Evolutionary conservation across 2,113 vertebrate genomes (phyloP), one percentile per base, ranked within the genome.

Genomic region (Otis tarda): DNA sequence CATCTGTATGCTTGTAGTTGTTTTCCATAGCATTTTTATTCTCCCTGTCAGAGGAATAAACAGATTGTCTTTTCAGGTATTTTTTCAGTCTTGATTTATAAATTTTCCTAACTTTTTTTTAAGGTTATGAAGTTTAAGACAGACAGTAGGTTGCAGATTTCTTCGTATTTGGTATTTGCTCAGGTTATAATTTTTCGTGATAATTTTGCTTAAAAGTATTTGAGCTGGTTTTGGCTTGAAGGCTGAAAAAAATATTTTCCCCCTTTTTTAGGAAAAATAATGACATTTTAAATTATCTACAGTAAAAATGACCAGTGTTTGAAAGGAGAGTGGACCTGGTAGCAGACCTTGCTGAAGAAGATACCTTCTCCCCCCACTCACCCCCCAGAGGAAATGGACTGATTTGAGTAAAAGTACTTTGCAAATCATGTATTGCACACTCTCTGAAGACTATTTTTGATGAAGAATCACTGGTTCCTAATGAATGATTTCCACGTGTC

Each of bases 391-490:
- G 31, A 83, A 93, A 45, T 28, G 70, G 6, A 10, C 13, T 92
- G n/a, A 82, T 93, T 81, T 93, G 76, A 92, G 71, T 90, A 60
- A 47, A 92, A 92, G 53, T 37, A 13, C 45, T 92, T 95, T 87
- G 55, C 41, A 83, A 14, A n/a, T 80, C 7, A 2, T 67, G 25
- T 53, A 39, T 60, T 71, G 23, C 45, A 65, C 1, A 2, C 14
- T 75, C 21, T 87, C 17, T 63, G 9, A 45, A 87, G 47, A 9
- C 81, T 83, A 4, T 75, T 93, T 84, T 70, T 77, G 43, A 35
- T 10, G 14, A 74, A 92, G 76, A 81, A 61, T 93, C 61, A 6
- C 41, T 65, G 10, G 21, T 71, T 92, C 20, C 49, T 75, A 10
- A 22, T 63, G 60, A 89, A 12, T 37, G 27, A 30, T 89, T 57